These are phyloP conservation scores for Hiodon tergisus DNA, from an alignment of 2,113 vertebrate genomes.

Conservation along the genomic window DNA sequence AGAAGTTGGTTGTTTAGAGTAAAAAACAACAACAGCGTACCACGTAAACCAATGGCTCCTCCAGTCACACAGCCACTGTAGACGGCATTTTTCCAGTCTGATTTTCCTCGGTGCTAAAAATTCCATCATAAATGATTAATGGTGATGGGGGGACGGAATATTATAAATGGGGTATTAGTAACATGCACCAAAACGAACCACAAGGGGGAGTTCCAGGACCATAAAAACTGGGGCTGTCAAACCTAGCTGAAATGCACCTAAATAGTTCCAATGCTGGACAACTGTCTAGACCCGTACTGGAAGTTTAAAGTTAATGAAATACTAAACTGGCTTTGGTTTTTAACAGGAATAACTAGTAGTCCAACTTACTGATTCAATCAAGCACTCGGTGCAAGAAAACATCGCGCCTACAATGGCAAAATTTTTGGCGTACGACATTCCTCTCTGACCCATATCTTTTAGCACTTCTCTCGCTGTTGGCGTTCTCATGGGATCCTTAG, in stretches of 20 bases:
- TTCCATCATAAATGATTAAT: no score
- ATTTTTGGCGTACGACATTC: slow-evolving; percentile 96
- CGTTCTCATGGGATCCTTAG: slow-evolving; percentile 87
- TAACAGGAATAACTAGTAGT: neutral
- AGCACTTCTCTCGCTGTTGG: slow-evolving; percentile 89
- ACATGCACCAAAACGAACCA: no score
- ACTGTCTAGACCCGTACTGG: no score
- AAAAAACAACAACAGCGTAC: slow-evolving; percentile 53
- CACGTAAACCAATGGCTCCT: slow-evolving; percentile 88
- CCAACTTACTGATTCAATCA: slow-evolving; percentile 88
- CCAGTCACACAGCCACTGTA: slow-evolving; percentile 92
- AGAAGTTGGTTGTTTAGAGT: no score
- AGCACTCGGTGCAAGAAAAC: slow-evolving; percentile 94
- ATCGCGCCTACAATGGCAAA: slow-evolving; percentile 95
- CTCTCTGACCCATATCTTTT: slow-evolving; percentile 96
- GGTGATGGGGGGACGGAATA: no score
- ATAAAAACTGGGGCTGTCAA: no score
- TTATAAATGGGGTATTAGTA: no score
- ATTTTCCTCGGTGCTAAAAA: slow-evolving; percentile 82
- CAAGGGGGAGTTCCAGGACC: no score
- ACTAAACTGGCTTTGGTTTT: neutral
- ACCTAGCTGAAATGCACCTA: no score
- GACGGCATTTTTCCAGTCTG: slow-evolving; percentile 95
- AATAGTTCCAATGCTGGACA: no score
- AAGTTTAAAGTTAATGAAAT: neutral